Conservation (phyloP, 2,797 vertebrate species). For the Muraenolepis orangiensis region DNA sequence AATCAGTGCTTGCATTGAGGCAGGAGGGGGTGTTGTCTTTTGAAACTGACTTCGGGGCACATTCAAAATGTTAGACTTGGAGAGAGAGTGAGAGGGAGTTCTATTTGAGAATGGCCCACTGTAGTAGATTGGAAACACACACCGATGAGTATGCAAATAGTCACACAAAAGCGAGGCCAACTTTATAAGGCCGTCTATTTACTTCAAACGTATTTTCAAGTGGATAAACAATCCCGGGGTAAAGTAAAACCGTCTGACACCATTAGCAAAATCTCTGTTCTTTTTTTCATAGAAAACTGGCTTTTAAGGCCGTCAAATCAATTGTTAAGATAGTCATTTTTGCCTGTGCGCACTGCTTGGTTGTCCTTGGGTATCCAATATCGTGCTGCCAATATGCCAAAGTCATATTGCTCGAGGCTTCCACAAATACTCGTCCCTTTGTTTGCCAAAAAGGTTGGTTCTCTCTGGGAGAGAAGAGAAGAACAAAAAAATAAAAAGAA, state of each 20-base stretch:
- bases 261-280: slow-evolving; percentile 3
- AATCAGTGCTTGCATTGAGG: background rate
- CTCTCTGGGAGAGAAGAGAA: slow-evolving; percentile 35
- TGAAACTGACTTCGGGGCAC: background rate
- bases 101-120: background rate
- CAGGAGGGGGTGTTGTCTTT: background rate
- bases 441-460: slow-evolving; percentile 34
- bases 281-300: background rate
- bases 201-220: background rate
- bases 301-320: slow-evolving; percentile 3
- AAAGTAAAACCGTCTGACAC: background rate
- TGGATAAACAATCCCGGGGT: background rate
- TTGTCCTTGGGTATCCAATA: slow-evolving; percentile 3
- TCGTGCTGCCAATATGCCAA: slow-evolving; percentile 31
- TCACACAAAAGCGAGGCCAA: background rate
- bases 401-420: slow-evolving; percentile 39
- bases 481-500: background rate
- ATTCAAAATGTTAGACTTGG: background rate
- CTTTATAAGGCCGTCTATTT: background rate
- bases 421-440: slow-evolving; percentile 4
- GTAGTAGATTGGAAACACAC: background rate
- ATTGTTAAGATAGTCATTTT: slow-evolving; percentile 4
- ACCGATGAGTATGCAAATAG: slow-evolving; percentile 1
- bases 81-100: background rate
- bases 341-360: background rate